Evolutionary conservation across 1,140 invertebrate species (phyloP).

Genomic region (Drosophila murphyi): DNA sequence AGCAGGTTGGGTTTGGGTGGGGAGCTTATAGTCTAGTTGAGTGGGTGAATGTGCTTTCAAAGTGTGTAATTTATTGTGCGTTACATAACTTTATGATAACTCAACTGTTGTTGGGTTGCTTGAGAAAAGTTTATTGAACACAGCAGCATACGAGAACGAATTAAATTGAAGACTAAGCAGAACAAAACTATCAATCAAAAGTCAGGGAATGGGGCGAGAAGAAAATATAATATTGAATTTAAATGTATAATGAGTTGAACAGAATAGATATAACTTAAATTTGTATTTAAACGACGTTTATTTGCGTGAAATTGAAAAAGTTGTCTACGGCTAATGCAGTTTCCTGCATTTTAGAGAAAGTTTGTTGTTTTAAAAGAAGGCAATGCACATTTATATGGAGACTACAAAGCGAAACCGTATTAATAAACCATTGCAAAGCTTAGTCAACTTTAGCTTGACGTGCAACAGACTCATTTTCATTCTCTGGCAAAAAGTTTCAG

Average conservation of each 20-base stretch:
- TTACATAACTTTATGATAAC: constrained; percentile 79
- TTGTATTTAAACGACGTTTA: not conserved
- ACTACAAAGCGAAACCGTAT: not conserved
- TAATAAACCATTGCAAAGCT: not conserved
- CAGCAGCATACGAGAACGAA: constrained; percentile 21
- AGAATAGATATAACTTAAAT: not conserved
- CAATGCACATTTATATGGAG: too few species aligned
- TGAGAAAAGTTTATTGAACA: constrained; percentile 54
- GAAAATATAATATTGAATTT: not conserved
- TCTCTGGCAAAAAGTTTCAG: not conserved
- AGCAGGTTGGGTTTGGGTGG: not conserved
- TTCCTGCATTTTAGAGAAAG: too few species aligned
- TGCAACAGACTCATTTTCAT: not conserved
- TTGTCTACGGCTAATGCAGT: not conserved
- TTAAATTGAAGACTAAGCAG: constrained; percentile 18
- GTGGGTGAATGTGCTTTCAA: constrained; percentile 67
- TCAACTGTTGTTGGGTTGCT: constrained; percentile 41
- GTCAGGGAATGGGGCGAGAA: not conserved
- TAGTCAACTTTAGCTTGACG: not conserved
- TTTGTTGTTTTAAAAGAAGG: too few species aligned
- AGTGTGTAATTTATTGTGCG: constrained; percentile 82
- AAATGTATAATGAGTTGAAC: not conserved
- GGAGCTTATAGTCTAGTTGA: constrained; percentile 31
- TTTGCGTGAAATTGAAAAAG: constrained; percentile 5
- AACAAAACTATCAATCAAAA: constrained; percentile 26